Conservation (phyloP, 2,888 invertebrate species). For the Blastobasis adustella region DNA sequence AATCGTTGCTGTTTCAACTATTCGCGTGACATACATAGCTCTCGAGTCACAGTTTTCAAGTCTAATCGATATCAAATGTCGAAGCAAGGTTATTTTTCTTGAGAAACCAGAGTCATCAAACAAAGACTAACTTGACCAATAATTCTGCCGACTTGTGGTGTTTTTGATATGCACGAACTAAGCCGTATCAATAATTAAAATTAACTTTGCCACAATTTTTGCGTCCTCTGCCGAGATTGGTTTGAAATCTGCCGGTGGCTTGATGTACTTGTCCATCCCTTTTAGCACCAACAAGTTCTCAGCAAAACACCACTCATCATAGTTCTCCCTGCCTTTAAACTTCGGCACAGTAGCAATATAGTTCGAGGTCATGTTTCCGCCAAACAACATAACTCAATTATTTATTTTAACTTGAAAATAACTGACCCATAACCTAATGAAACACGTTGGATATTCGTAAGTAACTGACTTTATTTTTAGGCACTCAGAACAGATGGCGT, state of each 20-base stretch:
- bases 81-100: not conserved
- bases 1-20: not conserved
- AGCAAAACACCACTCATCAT: slow-evolving; percentile 11
- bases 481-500: too few relatives aligned
- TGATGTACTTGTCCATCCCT: slow-evolving; percentile 1
- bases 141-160: not conserved
- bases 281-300: slow-evolving; percentile 1
- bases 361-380: not conserved
- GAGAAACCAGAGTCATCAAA: not conserved
- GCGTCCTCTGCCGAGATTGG: not conserved
- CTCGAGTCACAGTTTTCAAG: not conserved
- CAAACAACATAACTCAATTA: not conserved
- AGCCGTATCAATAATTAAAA: not conserved
- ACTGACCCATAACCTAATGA: too few relatives aligned
- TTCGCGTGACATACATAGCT: not conserved
- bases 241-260: not conserved
- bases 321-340: slow-evolving; percentile 10
- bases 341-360: slow-evolving; percentile 13
- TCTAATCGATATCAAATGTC: not conserved
- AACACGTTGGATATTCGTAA: too few relatives aligned
- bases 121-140: not conserved
- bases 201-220: not conserved
- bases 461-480: too few relatives aligned
- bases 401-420: not conserved
- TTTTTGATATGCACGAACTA: not conserved